Base-by-base conservation (phyloP, 2,797 vertebrate genomes). In the Lagocephalus sceleratus region DNA sequence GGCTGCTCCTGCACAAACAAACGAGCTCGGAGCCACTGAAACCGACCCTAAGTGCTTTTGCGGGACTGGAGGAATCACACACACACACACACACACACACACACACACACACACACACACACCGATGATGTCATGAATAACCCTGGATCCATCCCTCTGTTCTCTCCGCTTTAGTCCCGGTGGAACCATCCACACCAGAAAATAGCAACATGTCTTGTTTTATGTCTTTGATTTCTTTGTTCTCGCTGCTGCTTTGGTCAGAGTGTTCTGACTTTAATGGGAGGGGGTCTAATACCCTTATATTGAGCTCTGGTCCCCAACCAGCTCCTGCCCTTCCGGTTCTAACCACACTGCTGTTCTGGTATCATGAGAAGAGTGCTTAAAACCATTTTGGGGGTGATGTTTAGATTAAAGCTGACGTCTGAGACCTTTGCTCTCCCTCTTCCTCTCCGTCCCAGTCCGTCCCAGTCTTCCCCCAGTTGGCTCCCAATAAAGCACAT, bases 1-100 rank as follows among this genome's bases (percentile, higher is more conserved):
- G 74, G 61, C 71, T 79, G 65, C 71, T 79, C 64, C 79, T 68
- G 68, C 55, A 66, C 60, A 73, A 78, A 83, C 73, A 76, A 84
- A 83, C 1, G 39, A 80, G 67, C 75, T 59, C 6, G 20, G 65
- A 75, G 59, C 63, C 68, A 50, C 46, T 68, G 66, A 76, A 80
- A 74, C 72, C 40, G 52, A 57, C 35, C 22, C 65, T 19, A 42
- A 78, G 62, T 70, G 72, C 63, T 72, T 77, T 78, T 77, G 67
- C 6, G 14, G 57, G 52, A 62, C 49, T 29, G 26, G 29, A 53
- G 63, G 66, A 76, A 47, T 43, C 20, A 7, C 46, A 23, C 54
- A 25, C 51, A 29, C 66, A 52, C 60, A 29, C 58, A 54, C 56
- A 43, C 60, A 57, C 57, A 52, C 54, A 22, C 51, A 47, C 45